Evolutionary conservation across 1,140 invertebrate genomes (phyloP), one percentile per base, ranked within the genome.

Genomic region (Penaeus vannamei): DNA sequence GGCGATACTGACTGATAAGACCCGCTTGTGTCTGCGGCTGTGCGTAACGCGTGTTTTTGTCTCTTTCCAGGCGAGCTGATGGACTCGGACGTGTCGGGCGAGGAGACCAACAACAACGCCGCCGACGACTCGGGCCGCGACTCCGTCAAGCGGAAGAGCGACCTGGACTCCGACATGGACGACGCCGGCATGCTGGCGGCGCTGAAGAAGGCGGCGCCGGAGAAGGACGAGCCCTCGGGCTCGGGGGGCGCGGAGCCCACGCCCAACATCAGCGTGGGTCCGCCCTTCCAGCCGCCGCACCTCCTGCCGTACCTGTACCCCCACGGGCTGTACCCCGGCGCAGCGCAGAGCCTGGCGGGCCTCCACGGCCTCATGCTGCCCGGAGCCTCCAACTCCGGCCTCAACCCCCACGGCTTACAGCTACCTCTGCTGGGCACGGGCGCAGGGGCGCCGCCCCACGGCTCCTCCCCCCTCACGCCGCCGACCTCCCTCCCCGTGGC

Each of bases 241-340:
- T 88, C 84, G 23, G 84, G 84, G 23, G 66, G 82, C n/a, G 72
- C 81, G 46, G 89, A 92, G 46, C 86, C 91, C 36, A 79, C 90
- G 46, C 91, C 91, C 36, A 97, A 97, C 93, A 97, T 97, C 36
- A 97, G 96, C 12, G 95, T 97, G 8, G 97, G 97, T 19, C 97
- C 97, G 29, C 97, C 97, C 17, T 95, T 97, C 20, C 97, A 97
- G 92, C 97, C 97, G 20, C 93, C 92, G 26, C 95, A 95, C 92
- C 94, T 98, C 80, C 94, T 98, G 91, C 97, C 97, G 85, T 98
- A 98, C 94, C 95, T 98, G 23, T 97, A 97, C 92, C 96, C 96
- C n/a, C 94, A 94, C 2, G 96, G 96, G 3, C 93, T 98, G 81
- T 98, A 98, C 93, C 96, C 95, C 26, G 92, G 92, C 19, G 90